Conservation (phyloP, 2,888 invertebrate species). For the Andrena bicolor region DNA sequence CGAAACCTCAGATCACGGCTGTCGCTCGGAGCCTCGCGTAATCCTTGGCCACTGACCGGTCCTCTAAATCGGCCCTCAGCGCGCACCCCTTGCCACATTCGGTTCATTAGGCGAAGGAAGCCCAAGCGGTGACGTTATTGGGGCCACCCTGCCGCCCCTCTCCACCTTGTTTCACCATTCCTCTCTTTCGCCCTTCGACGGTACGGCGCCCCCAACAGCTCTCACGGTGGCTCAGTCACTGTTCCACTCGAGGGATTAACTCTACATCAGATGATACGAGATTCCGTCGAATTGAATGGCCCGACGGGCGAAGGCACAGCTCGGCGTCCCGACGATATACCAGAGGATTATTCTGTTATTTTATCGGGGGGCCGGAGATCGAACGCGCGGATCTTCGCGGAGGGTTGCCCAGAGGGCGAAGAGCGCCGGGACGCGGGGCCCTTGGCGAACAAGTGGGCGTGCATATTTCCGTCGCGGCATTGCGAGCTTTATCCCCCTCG, state of each 20-base stretch:
- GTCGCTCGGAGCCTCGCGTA: conserved; percentile 6
- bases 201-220: conserved; percentile 9
- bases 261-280: conserved; percentile 72
- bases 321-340: conserved; percentile 47
- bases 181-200: neutral
- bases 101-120: conserved; percentile 61
- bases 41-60: conserved; percentile 35
- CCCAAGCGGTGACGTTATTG: conserved; percentile 51
- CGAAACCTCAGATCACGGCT: conserved; percentile 6
- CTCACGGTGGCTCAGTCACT: conserved; percentile 49
- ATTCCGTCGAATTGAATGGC: conserved; percentile 78
- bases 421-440: neutral
- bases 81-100: conserved; percentile 33
- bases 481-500: conserved; percentile 30
- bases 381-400: conserved; percentile 52
- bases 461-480: conserved; percentile 58
- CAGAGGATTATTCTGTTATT: conserved; percentile 72
- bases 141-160: conserved; percentile 17
- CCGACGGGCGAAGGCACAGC: conserved; percentile 51
- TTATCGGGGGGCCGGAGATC: conserved; percentile 66
- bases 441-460: conserved; percentile 62
- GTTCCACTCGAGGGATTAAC: conserved; percentile 70
- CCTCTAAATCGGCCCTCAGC: conserved; percentile 20
- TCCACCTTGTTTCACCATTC: conserved; percentile 20
- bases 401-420: conserved; percentile 1